These are phyloP conservation scores for Sinocyclocheilus maitianheensis DNA, from an alignment of 2,113 vertebrate genomes.

Conservation along the genomic window DNA sequence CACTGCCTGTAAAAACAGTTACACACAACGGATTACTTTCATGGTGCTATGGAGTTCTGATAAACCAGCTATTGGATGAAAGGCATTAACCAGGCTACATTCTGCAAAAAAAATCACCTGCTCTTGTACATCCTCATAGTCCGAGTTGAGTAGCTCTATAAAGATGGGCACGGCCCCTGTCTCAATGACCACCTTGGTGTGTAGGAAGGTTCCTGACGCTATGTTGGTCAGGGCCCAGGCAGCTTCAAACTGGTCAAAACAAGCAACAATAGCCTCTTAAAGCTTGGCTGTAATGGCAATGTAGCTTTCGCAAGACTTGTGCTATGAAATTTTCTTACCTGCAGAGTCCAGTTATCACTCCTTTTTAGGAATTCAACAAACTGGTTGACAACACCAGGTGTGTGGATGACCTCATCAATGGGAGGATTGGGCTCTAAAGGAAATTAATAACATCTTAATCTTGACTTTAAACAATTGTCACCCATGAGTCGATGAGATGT, in stretches of 20 bases:
- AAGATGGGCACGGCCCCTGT: constrained; percentile 93
- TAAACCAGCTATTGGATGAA: background rate
- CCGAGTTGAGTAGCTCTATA: constrained; percentile 88
- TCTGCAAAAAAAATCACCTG: constrained; percentile 75
- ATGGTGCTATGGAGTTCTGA: background rate
- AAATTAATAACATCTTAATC: background rate
- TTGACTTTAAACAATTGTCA: background rate
- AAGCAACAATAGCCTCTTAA: background rate
- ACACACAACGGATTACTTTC: background rate
- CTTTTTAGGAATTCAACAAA: constrained; percentile 92
- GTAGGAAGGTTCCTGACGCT: constrained; percentile 90
- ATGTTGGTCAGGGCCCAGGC: constrained; percentile 94
- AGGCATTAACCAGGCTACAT: background rate
- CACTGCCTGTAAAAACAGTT: constrained; percentile 79
- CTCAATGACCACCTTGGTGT: constrained; percentile 93
- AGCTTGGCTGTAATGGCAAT: background rate
- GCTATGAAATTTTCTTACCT: constrained; percentile 69
- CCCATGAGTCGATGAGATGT: background rate
- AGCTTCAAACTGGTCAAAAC: constrained; percentile 81
- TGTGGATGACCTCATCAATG: constrained; percentile 92
- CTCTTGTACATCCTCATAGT: constrained; percentile 92
- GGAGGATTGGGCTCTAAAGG: constrained; percentile 89
- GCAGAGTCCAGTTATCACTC: constrained; percentile 88
- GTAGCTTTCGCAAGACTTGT: background rate
- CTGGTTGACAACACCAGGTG: constrained; percentile 85